Percentiles rank a stretch among this genome's conserved stretches.
Evolutionary conservation across 64 coral and sea anemone genomes (phyloP).

Genomic region (Trachythela sp.): DNA sequence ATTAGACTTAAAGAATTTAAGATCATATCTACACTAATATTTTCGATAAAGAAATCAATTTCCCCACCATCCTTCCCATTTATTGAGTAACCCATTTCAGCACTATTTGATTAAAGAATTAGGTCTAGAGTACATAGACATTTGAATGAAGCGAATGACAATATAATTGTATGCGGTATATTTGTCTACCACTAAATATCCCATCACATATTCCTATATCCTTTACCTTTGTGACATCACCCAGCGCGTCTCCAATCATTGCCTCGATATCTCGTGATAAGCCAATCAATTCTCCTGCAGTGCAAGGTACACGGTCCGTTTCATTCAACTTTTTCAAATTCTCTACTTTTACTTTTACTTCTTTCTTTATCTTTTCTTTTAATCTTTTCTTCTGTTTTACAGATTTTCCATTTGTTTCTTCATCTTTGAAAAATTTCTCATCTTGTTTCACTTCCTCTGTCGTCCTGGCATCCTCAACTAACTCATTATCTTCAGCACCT

Average conservation of each 20-base stretch:
- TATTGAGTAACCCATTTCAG: too few relatives aligned
- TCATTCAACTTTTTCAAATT: not conserved
- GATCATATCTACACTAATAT: too few relatives aligned
- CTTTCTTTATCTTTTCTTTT: not conserved
- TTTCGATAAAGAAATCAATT: too few relatives aligned
- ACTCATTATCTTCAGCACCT: not conserved
- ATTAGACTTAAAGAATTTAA: too few relatives aligned
- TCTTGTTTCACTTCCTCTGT: not conserved
- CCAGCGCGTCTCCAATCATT: not conserved
- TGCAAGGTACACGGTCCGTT: not conserved
- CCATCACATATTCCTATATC: not conserved
- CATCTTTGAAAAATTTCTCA: not conserved
- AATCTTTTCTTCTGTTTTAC: not conserved
- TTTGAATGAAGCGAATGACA: too few relatives aligned
- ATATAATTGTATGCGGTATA: not conserved
- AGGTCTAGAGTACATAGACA: too few relatives aligned
- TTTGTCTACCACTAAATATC: not conserved
- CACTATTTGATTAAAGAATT: too few relatives aligned
- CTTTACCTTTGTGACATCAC: not conserved
- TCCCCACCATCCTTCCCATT: too few relatives aligned
- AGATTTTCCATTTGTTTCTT: not conserved
- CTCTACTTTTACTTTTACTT: not conserved
- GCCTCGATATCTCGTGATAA: slow-evolving; percentile 1
- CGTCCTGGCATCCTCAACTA: not conserved
- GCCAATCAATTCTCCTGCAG: slow-evolving; percentile 19